Base-by-base conservation (phyloP, 2,888 invertebrate species). In the Athalia cordata region DNA sequence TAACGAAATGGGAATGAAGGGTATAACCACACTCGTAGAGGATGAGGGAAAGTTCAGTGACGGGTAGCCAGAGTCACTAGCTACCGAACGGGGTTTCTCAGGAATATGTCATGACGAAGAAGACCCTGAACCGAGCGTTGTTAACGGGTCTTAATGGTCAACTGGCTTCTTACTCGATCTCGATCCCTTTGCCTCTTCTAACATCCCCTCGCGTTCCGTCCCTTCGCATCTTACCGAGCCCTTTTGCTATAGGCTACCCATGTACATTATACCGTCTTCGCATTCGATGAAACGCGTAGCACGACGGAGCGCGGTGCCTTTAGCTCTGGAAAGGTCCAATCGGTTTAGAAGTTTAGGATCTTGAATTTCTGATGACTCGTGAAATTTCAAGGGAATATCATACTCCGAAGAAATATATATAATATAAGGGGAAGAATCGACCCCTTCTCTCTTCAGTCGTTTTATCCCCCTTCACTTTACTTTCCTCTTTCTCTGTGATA, bases 321-420 rank as follows among this genome's bases (percentile, higher is more conserved):
- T 6, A 29, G 29, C 29, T 29, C 29, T 29, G 8, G 57, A 59
- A 72, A 72, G 57, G 72, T 72, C 52, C 72, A 64, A 75, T 75
- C 75, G 75, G 62, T 75, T 75, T 61, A 75, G 29, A 49, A 75
- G 72, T 78, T 72, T 57, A 70, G 78, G 64, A 78, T 74, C 55
- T 72, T 62, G 64, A 78, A 78, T 78, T 74, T 78, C 78, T 72
- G 64, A 64, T 78, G 78, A 77, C 64, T 78, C 78, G 78, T 45
- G 52, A 70, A 77, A 68, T 70, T 77, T 77, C 45, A 43, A n/a
- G 47, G 64, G 64, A 64, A 64, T 49, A 55, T 50, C 62, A 64
- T 49, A 47, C n/a, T 15, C 43, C 45, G 50, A 70, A 9, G 57
- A n/a, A 9, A 5, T 57, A 15, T 43, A 72, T 45, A 47, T 57